A percentile compares a stretch with the other conserved stretches of the same genome.
Evolutionary conservation across 2,888 invertebrate genomes (phyloP).

Genomic region (Aricia artaxerxes): DNA sequence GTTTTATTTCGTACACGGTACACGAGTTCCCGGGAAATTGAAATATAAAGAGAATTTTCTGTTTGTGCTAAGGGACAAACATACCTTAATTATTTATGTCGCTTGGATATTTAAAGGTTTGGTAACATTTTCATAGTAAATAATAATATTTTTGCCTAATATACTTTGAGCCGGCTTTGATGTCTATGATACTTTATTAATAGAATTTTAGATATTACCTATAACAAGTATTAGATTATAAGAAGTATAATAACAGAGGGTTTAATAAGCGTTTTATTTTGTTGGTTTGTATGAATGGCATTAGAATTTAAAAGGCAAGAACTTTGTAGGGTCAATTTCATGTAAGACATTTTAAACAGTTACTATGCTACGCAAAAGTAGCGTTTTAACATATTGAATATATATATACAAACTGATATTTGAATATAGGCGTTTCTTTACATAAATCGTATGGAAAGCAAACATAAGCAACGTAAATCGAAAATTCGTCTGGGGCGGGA

Average conservation of each 20-base stretch:
- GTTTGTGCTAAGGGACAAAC: slow-evolving; percentile 1
- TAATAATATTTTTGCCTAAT: background rate
- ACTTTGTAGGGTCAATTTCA: background rate
- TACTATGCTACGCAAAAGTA: too few relatives aligned
- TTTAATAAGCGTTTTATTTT: background rate
- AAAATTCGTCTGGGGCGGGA: background rate
- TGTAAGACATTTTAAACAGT: background rate
- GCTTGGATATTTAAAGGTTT: background rate
- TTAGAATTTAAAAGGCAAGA: background rate
- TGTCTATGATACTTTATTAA: background rate
- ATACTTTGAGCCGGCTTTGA: background rate
- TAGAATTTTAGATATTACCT: background rate
- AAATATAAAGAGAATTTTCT: slow-evolving; percentile 1
- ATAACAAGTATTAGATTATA: background rate
- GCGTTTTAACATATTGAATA: too few relatives aligned
- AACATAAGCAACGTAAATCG: background rate
- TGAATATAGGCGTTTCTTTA: background rate
- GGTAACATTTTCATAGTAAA: background rate
- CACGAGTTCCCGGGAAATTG: background rate
- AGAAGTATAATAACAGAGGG: background rate
- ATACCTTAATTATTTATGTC: background rate
- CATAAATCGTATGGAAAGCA: slow-evolving; percentile 1
- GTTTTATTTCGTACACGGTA: background rate
- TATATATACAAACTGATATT: background rate
- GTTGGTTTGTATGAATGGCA: too few relatives aligned